Base-by-base conservation (phyloP, 2,888 invertebrate genomes). In the Acrobasis repandana region DNA sequence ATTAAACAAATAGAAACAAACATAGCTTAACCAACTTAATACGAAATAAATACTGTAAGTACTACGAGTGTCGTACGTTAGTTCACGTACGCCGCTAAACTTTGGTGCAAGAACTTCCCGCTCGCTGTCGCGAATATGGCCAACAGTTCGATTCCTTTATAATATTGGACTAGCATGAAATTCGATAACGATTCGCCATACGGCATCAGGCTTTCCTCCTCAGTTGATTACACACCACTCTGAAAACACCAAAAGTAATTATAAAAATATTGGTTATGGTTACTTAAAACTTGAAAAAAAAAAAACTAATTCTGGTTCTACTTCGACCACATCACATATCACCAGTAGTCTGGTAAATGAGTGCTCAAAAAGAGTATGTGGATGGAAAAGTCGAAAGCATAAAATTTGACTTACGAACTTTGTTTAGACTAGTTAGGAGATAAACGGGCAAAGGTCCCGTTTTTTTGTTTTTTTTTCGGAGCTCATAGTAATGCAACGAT, bases 31-130 rank as follows among this genome's bases (percentile, higher is more conserved):
- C 64, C 65, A 79, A 83, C 82, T 81, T 88, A 88, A 85, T 79
- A 84, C 80, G 74, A 89, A 90, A 90, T 90, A 92, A 92, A 92
- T 92, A 92, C 91, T 91, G 91, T 91, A 90, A 91, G 90, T 90
- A 91, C 90, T 89, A 85, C 79, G 76, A 74, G 76, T 80, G 77
- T 68, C 73, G 69, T 65, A 74, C 58, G 67, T 72, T 71, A 72
- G 66, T 67, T 75, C 79, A 77, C 69, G 74, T 75, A 77, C 75
- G 65, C 66, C 68, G 75, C 67, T 75, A 82, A 79, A 83, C 90
- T 90, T 90, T 90, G 90, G 90, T 89, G 84, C 83, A 79, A 78
- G 76, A 83, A 72, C 72, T 76, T 73, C 73, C 73, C 78, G 65
- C 68, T 74, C 84, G 74, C 80, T 76, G 76, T 79, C 78, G 76